Conservation (phyloP, 2,113 vertebrate genomes). For the Herpetotheres cachinnans region DNA sequence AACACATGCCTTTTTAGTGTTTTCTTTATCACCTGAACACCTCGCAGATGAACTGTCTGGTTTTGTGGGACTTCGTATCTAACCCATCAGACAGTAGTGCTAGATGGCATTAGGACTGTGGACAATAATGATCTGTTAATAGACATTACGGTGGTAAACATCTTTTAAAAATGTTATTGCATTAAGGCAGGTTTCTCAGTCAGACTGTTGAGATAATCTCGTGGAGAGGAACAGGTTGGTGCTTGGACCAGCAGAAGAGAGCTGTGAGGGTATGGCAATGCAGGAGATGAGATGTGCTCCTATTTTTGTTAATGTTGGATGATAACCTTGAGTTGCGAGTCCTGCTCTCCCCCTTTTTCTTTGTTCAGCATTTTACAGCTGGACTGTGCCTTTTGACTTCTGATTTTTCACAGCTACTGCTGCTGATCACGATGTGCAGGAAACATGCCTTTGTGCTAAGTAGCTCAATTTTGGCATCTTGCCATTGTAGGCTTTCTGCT, state of each 20-base stretch:
- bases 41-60: not conserved
- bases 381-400: not conserved
- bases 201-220: not conserved
- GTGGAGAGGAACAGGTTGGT: not conserved
- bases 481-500: conserved; percentile 1
- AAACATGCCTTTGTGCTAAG: not conserved
- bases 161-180: not conserved
- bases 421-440: not conserved
- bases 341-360: not conserved
- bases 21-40: not conserved
- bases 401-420: not conserved
- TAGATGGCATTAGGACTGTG: not conserved
- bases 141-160: not conserved
- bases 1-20: not conserved
- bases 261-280: not conserved
- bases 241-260: not conserved
- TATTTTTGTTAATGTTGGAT: not conserved
- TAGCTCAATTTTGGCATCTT: not conserved
- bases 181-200: not conserved
- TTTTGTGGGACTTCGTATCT: not conserved
- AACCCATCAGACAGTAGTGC: not conserved
- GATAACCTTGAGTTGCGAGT: not conserved
- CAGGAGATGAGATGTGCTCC: not conserved
- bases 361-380: not conserved
- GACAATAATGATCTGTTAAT: not conserved